phyloP scores from a whole-genome alignment of 2,113 vertebrate species.

The Tachysurus fulvidraco region DNA sequence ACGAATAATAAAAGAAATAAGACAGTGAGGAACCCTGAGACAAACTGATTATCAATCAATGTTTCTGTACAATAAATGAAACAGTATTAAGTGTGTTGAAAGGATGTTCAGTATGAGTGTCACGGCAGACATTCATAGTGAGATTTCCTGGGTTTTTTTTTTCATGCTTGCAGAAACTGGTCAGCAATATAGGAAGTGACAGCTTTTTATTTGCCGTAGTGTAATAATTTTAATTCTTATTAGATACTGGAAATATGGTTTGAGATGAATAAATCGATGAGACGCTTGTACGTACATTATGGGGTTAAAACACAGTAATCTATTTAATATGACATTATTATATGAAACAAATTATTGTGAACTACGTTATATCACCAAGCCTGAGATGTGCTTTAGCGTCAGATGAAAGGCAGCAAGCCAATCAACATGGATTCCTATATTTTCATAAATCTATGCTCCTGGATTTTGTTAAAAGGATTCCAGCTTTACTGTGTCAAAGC shows the following conservation, averaged over 20 bases:
- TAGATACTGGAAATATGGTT: too few species aligned
- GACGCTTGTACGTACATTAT: not conserved
- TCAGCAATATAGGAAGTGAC: too few species aligned
- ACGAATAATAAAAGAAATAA: too few species aligned
- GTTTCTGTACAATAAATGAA: not conserved
- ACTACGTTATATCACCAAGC: not conserved
- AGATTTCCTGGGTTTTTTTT: too few species aligned
- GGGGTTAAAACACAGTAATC: not conserved
- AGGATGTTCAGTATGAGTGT: not conserved
- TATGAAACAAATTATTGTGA: not conserved
- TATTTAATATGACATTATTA: not conserved
- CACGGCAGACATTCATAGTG: not conserved
- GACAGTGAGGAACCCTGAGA: too few species aligned
- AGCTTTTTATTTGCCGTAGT: too few species aligned
- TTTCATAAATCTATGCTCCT: not conserved
- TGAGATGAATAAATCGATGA: not conserved
- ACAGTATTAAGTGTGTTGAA: not conserved
- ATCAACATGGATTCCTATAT: not conserved
- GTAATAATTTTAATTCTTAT: too few species aligned
- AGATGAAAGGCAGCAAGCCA: not conserved
- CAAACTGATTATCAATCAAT: not conserved
- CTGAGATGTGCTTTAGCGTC: not conserved
- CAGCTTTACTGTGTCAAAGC: constrained; percentile 58
- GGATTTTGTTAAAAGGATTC: not conserved
- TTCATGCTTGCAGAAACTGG: too few species aligned